Evolutionary conservation across 2,888 invertebrate species (phyloP).

Genomic region (Siphonodentalium dalli): DNA sequence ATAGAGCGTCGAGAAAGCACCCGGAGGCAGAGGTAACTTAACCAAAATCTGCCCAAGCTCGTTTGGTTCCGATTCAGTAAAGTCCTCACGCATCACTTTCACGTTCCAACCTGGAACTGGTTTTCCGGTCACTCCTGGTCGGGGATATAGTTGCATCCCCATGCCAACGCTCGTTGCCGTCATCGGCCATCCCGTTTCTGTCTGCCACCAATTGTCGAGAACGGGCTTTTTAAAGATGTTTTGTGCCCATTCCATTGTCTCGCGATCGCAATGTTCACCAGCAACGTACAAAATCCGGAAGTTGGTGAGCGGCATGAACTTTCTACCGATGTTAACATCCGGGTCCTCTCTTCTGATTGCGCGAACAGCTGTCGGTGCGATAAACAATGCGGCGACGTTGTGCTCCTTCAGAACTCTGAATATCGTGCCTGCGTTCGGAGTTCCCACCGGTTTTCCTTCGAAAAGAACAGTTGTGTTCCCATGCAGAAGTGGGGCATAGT

Average conservation of each 20-base stretch:
- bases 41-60: constrained; percentile 83
- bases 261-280: constrained; percentile 92
- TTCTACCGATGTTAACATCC: constrained; percentile 44
- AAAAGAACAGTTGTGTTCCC: constrained; percentile 73
- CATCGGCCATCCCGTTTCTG: constrained; percentile 91
- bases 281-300: constrained; percentile 61
- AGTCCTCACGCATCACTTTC: constrained; percentile 74
- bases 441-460: constrained; percentile 89
- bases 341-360: constrained; percentile 77
- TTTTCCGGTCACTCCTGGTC: constrained; percentile 77
- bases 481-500: constrained; percentile 85
- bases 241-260: constrained; percentile 82
- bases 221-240: constrained; percentile 76
- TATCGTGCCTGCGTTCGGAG: constrained; percentile 90
- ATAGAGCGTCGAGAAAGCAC: constrained; percentile 84
- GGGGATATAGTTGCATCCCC: constrained; percentile 72
- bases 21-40: constrained; percentile 84
- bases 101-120: constrained; percentile 89
- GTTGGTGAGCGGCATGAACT: constrained; percentile 46
- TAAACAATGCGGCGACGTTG: constrained; percentile 83
- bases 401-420: constrained; percentile 88
- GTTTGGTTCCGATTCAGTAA: constrained; percentile 72
- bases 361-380: constrained; percentile 89
- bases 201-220: constrained; percentile 97
- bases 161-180: constrained; percentile 84